These are phyloP conservation scores for Leptosomus discolor DNA, from an alignment of 2,113 vertebrate genomes.

Conservation along the genomic window DNA sequence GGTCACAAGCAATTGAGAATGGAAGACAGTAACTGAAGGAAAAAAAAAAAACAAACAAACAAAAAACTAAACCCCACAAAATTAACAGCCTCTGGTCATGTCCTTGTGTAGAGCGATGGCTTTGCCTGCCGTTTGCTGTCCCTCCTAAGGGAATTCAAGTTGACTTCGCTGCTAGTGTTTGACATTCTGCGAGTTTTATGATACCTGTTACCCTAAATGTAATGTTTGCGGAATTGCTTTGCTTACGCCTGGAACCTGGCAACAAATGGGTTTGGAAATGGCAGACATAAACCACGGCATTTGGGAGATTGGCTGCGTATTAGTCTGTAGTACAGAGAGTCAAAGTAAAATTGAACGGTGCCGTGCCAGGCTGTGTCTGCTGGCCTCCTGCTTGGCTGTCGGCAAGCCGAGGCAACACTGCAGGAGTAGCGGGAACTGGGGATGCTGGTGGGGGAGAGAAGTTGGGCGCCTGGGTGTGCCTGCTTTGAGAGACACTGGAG, in stretches of 20 bases:
- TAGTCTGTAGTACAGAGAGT: not conserved
- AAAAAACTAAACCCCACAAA: not conserved
- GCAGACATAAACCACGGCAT: not conserved
- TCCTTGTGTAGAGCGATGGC: not conserved
- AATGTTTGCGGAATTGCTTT: conserved; percentile 9
- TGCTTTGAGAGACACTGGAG: not conserved
- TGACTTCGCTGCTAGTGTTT: not conserved
- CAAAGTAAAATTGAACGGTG: accelerated
- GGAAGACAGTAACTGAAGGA: conserved; percentile 42
- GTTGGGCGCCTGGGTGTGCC: not conserved
- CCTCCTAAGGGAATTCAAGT: not conserved
- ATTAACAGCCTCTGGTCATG: not conserved
- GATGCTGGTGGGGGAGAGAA: not conserved
- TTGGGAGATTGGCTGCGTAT: not conserved
- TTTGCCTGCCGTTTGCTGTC: not conserved
- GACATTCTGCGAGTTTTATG: not conserved
- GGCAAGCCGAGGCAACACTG: not conserved
- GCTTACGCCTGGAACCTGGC: conserved; percentile 7
- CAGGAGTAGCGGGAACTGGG: not conserved
- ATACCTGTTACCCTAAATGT: conserved; percentile 8
- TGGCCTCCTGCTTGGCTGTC: not conserved
- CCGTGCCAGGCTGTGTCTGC: not conserved
- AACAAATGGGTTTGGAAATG: conserved; percentile 26
- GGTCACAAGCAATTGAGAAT: not conserved
- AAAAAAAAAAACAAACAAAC: not conserved